Percentiles rank a stretch among this genome's conserved stretches.
Evolutionary conservation across 2,797 vertebrate genomes (phyloP).

Genomic region (Liparis tanakae): DNA sequence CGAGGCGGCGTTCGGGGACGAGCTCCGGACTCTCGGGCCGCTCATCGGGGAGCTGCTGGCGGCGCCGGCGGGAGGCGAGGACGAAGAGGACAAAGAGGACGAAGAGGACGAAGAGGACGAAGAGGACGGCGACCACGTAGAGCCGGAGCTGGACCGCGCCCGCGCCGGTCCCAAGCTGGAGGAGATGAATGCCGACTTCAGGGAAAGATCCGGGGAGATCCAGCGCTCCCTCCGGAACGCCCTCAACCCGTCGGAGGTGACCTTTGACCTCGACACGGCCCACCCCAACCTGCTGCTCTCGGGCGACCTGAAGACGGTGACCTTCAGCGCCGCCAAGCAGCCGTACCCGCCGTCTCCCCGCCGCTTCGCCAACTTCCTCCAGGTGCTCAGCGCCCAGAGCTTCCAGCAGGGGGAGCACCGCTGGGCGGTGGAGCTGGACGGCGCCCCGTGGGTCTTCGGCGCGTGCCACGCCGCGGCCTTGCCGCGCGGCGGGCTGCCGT

Average conservation of each 20-base stretch:
- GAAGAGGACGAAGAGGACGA: no score
- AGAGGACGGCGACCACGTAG: neutral
- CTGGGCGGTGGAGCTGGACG: conserved; percentile 79
- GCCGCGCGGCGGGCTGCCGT: conserved; percentile 72
- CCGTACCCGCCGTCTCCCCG: conserved; percentile 63
- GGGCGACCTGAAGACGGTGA: conserved; percentile 78
- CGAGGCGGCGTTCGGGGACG: conserved; percentile 41
- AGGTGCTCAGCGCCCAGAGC: conserved; percentile 81
- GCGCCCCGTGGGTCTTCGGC: conserved; percentile 79
- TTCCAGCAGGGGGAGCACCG: conserved; percentile 79
- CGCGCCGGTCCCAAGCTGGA: conserved; percentile 71
- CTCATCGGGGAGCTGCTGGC: conserved; percentile 52
- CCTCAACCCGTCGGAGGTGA: conserved; percentile 83
- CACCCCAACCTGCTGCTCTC: conserved; percentile 82
- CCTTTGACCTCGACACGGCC: conserved; percentile 79
- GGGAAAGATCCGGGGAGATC: conserved; percentile 58
- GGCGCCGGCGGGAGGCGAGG: conserved; percentile 39
- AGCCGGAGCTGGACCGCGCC: conserved; percentile 37
- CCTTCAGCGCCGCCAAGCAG: conserved; percentile 73
- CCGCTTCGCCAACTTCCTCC: conserved; percentile 80
- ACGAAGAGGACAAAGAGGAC: neutral
- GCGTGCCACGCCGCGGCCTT: conserved; percentile 73
- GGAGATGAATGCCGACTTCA: conserved; percentile 65
- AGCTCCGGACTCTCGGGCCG: conserved; percentile 64
- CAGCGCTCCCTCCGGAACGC: conserved; percentile 73